Base-by-base conservation (phyloP, 1,140 invertebrate species). In the Conus ventricosus region DNA sequence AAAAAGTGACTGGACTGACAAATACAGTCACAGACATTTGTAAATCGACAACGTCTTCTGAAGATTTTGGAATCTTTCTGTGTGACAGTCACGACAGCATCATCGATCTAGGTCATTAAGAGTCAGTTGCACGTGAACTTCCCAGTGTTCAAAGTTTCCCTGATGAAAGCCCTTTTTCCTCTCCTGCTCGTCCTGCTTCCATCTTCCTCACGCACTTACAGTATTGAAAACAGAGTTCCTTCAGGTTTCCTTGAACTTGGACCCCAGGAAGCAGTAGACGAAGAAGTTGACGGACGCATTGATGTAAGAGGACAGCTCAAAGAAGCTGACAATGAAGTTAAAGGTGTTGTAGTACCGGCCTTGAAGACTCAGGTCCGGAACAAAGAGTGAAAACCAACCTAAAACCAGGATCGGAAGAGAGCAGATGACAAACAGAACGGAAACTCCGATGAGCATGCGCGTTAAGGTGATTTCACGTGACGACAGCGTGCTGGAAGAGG, bases 221-320 rank as follows among this genome's bases (percentile, higher is more conserved):
- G 60, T 20, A 63, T 4, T 20, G 17, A 63, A 63, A 10, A 82
- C 7, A 27, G 8, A 82, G 39, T 7, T 82, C 17, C 17, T 51
- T 54, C n/a, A 85, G 57, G 84, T 85, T 13, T 67, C 84, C 57
- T 55, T 85, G 39, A 85, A 85, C 27, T 39, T 85, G 84, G 84
- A 39, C 11, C 84, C 84, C 57, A 67, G 13, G 17, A n/a, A 27
- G 51, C 10, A 63, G 84, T 85, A 85, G 27, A 85, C 60, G 67
- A 85, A 85, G 63, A 85, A 85, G 60, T 85, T 85, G 60, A 67
- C n/a, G 51, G 84, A 67, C 13, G 57, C 55, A 25, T 51, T 51
- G 84, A 85, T 5, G 60, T 27, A 85, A 39, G 57, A 67, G 57
- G 5, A 54, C 57, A 67, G n/a, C 25, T 39, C 15, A 11, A 25